Evolutionary conservation across 1,140 invertebrate genomes (phyloP), one percentile per base, ranked within the genome.

Genomic region (Saxidomus purpurata): DNA sequence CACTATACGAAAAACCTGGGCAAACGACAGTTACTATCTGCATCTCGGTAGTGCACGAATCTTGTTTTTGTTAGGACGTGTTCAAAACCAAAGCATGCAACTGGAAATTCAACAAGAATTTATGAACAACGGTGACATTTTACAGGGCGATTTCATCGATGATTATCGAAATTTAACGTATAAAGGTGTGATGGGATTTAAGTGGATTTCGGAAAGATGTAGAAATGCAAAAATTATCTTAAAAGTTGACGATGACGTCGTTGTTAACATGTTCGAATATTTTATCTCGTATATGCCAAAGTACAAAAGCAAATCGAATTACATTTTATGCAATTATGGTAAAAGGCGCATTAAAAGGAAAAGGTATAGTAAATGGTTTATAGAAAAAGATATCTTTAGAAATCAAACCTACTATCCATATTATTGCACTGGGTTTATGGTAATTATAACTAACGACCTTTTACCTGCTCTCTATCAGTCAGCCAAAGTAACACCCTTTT

Each of bases 201-300:
- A 97, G 92, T 99, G 98, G 98, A 97, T 97, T 0, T 93, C 96
- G 0, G 95, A 95, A 28, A 96, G 97, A 90, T 99, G 98, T 94
- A 91, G 92, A 13, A 95, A 96, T 43, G 96, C 97, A 1, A 96
- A 97, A 85, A 98, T 97, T 92, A 96, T 98, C 22, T 96, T 99
- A 9, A 99, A 99, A 97, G 97, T 98, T 94, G 98, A 99, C 94
- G 98, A 99, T 95, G 98, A 99, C 94, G 98, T 98, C 81, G 97
- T 98, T 49, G 96, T 98, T 19, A 97, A 98, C 95, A 93, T 98
- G 17, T 97, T 97, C 52, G 81, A 85, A 36, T 17, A n/a, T 92
- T 6, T 38, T 93, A 9, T n/a, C 34, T 0, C 19, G 77, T 22
- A 15, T 47, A n/a, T 49, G 13, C 81, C 13, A 74, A 76, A 1